Base-by-base conservation (phyloP, 2,888 invertebrate genomes). In the Stegana nigrithorax region DNA sequence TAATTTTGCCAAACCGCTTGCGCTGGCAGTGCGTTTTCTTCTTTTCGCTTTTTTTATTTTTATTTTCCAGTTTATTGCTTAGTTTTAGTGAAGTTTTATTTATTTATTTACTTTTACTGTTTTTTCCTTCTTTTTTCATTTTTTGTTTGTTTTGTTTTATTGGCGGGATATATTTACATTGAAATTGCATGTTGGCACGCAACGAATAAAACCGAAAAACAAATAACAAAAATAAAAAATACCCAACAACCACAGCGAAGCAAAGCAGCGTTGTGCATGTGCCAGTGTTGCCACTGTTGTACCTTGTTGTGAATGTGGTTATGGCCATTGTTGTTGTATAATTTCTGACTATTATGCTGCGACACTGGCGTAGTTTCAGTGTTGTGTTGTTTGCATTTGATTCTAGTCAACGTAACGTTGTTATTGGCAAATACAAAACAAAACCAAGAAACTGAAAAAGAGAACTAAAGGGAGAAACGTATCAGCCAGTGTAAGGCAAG, bases 151-250 rank as follows among this genome's bases (percentile, higher is more conserved):
- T 56, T n/a, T 29, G 29, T 62, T 58, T 60, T 62, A 39, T 57
- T 58, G 59, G 59, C 60, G 27, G 32, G 36, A 17, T 55, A 55
- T 55, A 55, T 55, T 70, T 80, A 81, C 75, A 81, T 70, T 76
- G 75, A 81, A 83, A 84, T 85, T 84, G 84, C 84, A 84, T 84
- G 84, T 81, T 82, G 70, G 73, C 84, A 84, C 84, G 84, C 84
- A 82, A 80, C 39, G 39, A 14, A 39, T 39, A 12, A 59, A 63
- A 64, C 61, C 19, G 51, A 60, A 4, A n/a, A 63, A 63, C 67
- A n/a, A n/a, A n/a, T n/a, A n/a, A n/a, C n/a, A n/a, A n/a, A n/a
- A n/a, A n/a, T n/a, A n/a, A n/a, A n/a, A n/a, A n/a, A n/a, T n/a
- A n/a, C n/a, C n/a, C n/a, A n/a, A n/a, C n/a, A n/a, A n/a, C n/a